Evolutionary conservation across 2,113 vertebrate species (phyloP).

Genomic region (Hippocampus mohnikei): DNA sequence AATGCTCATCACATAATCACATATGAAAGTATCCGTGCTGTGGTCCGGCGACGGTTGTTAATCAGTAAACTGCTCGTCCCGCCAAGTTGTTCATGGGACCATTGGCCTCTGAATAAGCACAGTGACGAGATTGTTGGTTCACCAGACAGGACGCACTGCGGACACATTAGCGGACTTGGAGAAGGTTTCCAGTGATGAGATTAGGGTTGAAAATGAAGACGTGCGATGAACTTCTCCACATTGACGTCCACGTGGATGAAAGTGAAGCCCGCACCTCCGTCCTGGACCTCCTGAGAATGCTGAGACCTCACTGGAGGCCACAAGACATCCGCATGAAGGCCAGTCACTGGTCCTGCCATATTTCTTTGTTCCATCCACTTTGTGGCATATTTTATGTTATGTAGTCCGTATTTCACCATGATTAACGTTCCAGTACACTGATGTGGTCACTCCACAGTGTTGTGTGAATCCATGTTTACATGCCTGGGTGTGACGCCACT

Average conservation of each 20-base stretch:
- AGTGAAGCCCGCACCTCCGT: slow-evolving; percentile 50
- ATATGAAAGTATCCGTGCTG: not conserved
- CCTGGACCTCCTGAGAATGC: slow-evolving; percentile 56
- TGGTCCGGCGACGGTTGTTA: slow-evolving; percentile 45
- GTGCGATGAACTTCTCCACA: slow-evolving; percentile 43
- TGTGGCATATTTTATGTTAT: too few species aligned
- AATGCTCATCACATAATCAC: too few species aligned
- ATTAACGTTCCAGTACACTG: too few species aligned
- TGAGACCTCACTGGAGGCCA: slow-evolving; percentile 69
- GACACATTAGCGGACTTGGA: not conserved
- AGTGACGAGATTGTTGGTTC: slow-evolving; percentile 28
- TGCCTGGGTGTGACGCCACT: too few species aligned
- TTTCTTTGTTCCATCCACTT: too few species aligned
- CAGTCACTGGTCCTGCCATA: slow-evolving; percentile 26
- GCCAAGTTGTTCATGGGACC: slow-evolving; percentile 40
- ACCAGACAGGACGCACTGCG: slow-evolving; percentile 8
- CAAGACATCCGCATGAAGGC: slow-evolving; percentile 71
- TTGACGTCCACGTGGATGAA: slow-evolving; percentile 63
- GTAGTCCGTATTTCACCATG: too few species aligned
- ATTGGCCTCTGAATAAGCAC: slow-evolving; percentile 61
- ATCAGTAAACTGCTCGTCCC: slow-evolving; percentile 60
- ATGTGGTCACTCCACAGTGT: too few species aligned
- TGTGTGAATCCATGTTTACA: too few species aligned
- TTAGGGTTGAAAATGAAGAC: not conserved
- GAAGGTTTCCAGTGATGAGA: not conserved